Conservation (phyloP, 1,140 invertebrate genomes). For the Calosoma granatense region DNA sequence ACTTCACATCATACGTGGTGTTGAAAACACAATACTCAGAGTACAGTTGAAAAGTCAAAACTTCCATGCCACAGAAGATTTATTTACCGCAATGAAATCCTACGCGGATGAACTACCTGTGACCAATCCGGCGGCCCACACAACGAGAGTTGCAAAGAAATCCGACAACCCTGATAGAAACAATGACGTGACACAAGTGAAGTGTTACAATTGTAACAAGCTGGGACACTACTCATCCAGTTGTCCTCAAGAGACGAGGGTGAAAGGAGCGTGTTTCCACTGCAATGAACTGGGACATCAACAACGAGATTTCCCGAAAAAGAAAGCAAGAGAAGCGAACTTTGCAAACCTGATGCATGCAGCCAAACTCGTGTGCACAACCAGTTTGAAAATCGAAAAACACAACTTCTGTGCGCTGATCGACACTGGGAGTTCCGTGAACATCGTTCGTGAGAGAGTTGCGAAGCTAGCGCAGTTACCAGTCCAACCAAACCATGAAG, state of each 20-base stretch:
- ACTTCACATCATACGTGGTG: background rate
- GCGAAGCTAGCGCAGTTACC: background rate
- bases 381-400: background rate
- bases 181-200: background rate
- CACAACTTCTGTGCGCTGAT: background rate
- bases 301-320: background rate
- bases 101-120: background rate
- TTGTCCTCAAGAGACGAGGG: background rate
- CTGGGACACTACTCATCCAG: background rate
- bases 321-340: background rate
- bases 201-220: background rate
- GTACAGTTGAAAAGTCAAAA: background rate
- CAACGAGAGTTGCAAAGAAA: background rate
- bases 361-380: background rate
- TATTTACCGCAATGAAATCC: background rate
- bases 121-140: background rate
- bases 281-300: background rate
- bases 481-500: background rate
- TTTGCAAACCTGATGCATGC: no score
- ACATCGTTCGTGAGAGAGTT: background rate
- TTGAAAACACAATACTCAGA: background rate
- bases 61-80: background rate
- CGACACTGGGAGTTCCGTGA: background rate
- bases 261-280: background rate
- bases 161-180: background rate